A percentile compares a stretch with the other conserved stretches of the same genome.
phyloP scores from a whole-genome alignment of 2,797 vertebrate species.

The Denticeps clupeoides region DNA sequence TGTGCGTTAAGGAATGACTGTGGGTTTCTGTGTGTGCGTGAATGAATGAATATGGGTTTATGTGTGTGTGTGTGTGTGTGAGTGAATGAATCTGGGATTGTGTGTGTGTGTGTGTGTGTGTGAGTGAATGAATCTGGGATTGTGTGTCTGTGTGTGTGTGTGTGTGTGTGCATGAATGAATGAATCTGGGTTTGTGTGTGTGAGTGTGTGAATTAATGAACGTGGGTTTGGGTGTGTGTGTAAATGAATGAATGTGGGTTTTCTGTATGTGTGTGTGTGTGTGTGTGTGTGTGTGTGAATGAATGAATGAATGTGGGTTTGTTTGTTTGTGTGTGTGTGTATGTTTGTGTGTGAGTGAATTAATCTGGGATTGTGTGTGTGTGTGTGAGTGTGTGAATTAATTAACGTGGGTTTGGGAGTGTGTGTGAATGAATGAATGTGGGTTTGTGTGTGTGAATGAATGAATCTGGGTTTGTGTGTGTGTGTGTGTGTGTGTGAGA shows the following conservation, averaged over 20 bases:
- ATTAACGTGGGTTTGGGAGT: too few relatives aligned
- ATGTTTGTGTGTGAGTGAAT: not conserved
- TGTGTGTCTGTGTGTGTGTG: too few relatives aligned
- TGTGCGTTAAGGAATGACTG: conserved; percentile 52
- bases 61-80: not conserved
- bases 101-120: not conserved
- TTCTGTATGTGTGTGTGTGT: not conserved
- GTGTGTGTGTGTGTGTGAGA: not conserved
- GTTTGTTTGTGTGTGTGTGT: not conserved
- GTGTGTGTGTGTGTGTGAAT: not conserved
- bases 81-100: conserved; percentile 26
- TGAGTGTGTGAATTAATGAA: not conserved
- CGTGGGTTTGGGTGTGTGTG: too few relatives aligned
- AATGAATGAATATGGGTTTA: not conserved
- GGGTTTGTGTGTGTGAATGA: conserved; percentile 8
- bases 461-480: conserved; percentile 1
- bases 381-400: conserved; percentile 9
- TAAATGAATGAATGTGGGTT: too few relatives aligned
- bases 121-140: too few relatives aligned
- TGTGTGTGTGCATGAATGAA: not conserved
- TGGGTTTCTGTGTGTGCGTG: conserved; percentile 35
- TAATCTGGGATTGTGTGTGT: conserved; percentile 12
- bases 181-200: conserved; percentile 30
- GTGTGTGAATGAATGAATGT: not conserved
- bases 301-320: not conserved